Evolutionary conservation across 2,888 invertebrate genomes (phyloP).

Genomic region (Lasioglossum zephyrum): DNA sequence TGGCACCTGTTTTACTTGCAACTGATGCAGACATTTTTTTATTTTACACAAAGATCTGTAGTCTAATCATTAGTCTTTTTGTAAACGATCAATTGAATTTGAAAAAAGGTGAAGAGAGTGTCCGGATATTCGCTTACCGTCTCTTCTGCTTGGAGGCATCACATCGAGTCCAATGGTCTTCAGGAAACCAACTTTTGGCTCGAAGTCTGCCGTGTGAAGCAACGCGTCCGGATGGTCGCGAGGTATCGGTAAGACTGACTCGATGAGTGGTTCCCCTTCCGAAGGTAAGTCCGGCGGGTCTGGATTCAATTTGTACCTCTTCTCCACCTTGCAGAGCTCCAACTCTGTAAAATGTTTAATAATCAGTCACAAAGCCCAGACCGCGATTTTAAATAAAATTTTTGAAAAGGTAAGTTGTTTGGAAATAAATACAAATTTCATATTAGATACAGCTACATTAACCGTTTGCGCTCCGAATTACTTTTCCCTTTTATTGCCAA

Average conservation of each 20-base stretch:
- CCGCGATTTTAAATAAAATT: too few species aligned
- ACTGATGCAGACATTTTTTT: too few species aligned
- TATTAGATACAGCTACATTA: too few species aligned
- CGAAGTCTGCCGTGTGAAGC: conserved; percentile 84
- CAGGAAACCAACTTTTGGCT: conserved; percentile 87
- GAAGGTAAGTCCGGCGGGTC: conserved; percentile 85
- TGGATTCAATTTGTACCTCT: conserved; percentile 85
- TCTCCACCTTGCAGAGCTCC: conserved; percentile 87
- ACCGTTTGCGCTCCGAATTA: too few species aligned
- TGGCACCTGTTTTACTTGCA: too few species aligned
- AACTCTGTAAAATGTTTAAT: conserved; percentile 84
- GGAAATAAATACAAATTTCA: too few species aligned
- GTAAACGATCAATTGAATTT: too few species aligned
- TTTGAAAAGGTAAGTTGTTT: too few species aligned
- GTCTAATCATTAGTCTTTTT: too few species aligned
- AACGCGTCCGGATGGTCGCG: conserved; percentile 85
- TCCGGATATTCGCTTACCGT: conserved; percentile 84
- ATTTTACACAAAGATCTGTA: too few species aligned
- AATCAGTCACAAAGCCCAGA: too few species aligned
- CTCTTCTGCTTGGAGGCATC: conserved; percentile 86
- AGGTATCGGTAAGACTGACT: conserved; percentile 85
- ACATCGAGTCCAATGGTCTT: conserved; percentile 86
- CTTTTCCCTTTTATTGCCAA: too few species aligned
- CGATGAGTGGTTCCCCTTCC: conserved; percentile 80
- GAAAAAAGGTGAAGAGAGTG: not conserved